A percentile compares a stretch with the other conserved stretches of the same genome.
These are phyloP conservation scores for Macaria notata DNA, from an alignment of 2,888 invertebrate species.

Conservation along the genomic window DNA sequence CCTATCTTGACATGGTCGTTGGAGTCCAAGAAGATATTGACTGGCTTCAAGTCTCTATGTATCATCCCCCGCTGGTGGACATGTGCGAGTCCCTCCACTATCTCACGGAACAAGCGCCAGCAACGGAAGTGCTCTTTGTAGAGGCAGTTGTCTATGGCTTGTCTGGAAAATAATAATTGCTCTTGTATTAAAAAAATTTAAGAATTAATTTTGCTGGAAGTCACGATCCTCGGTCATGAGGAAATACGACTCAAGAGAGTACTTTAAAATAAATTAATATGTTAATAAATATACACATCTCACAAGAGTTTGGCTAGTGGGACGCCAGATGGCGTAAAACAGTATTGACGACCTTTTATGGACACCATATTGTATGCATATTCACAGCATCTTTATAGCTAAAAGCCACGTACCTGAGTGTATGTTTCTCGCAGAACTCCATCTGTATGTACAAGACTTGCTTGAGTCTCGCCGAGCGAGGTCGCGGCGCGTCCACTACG, in stretches of 20 bases:
- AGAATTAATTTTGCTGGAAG: too few species aligned
- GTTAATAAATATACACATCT: too few species aligned
- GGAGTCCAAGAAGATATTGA: slow-evolving; percentile 96
- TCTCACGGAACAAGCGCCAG: slow-evolving; percentile 97
- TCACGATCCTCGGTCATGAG: too few species aligned
- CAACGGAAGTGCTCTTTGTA: slow-evolving; percentile 89
- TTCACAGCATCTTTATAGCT: too few species aligned
- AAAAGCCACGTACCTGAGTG: slow-evolving; percentile 57
- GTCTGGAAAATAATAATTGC: slow-evolving; percentile 65
- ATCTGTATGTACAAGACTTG: slow-evolving; percentile 95
- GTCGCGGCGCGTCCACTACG: slow-evolving; percentile 46
- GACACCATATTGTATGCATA: too few species aligned
- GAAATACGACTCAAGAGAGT: too few species aligned
- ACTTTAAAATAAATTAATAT: too few species aligned
- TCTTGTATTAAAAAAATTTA: too few species aligned
- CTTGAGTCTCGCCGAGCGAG: slow-evolving; percentile 44
- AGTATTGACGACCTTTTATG: too few species aligned
- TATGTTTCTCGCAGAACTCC: slow-evolving; percentile 99
- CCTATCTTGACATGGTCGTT: slow-evolving; percentile 98
- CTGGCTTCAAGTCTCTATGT: slow-evolving; percentile 92
- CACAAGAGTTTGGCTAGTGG: too few species aligned
- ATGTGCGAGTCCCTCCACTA: slow-evolving; percentile 93
- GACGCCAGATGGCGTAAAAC: too few species aligned
- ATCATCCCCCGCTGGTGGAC: slow-evolving; percentile 97
- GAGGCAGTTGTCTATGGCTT: slow-evolving; percentile 92